Percentiles rank a stretch among this genome's conserved stretches.
Evolutionary conservation across 2,888 invertebrate genomes (phyloP).

Genomic region (Odontothrips loti): DNA sequence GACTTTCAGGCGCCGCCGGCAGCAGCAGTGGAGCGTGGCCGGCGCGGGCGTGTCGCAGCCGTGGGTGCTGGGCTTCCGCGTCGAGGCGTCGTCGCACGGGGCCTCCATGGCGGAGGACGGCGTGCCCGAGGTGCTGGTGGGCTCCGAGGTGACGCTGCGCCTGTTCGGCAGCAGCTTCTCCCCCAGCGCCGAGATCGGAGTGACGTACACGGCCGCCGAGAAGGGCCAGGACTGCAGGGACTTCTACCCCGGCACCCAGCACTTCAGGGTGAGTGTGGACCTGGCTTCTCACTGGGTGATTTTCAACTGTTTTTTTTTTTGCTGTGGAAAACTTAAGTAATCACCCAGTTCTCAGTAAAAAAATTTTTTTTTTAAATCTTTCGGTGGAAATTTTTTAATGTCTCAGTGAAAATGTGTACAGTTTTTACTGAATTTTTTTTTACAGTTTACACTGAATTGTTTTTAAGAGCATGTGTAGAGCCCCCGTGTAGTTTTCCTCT

Average conservation of each 20-base stretch:
- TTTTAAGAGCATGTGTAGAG: no score
- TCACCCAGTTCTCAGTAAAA: no score
- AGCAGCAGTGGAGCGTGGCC: constrained; percentile 38
- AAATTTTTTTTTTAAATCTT: no score
- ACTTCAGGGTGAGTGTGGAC: constrained; percentile 53
- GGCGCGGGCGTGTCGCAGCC: constrained; percentile 38
- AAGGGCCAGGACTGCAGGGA: constrained; percentile 59
- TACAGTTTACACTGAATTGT: no score
- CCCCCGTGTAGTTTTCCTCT: no score
- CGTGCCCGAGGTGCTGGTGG: constrained; percentile 64
- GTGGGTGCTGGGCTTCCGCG: constrained; percentile 40
- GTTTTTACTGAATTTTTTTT: no score
- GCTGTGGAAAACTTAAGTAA: no score
- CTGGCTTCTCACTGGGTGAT: not conserved
- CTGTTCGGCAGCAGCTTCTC: constrained; percentile 70
- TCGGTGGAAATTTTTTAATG: no score
- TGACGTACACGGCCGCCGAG: constrained; percentile 58
- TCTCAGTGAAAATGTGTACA: no score
- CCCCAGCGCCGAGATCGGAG: constrained; percentile 60
- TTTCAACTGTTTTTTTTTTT: not conserved
- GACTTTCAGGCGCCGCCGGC: constrained; percentile 40
- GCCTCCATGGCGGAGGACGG: constrained; percentile 49
- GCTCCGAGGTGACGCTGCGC: constrained; percentile 58
- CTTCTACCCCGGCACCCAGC: constrained; percentile 50
- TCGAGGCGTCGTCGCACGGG: constrained; percentile 41